These are phyloP conservation scores for Eupithecia abbreviata DNA, from an alignment of 2,888 invertebrate species.

Conservation along the genomic window DNA sequence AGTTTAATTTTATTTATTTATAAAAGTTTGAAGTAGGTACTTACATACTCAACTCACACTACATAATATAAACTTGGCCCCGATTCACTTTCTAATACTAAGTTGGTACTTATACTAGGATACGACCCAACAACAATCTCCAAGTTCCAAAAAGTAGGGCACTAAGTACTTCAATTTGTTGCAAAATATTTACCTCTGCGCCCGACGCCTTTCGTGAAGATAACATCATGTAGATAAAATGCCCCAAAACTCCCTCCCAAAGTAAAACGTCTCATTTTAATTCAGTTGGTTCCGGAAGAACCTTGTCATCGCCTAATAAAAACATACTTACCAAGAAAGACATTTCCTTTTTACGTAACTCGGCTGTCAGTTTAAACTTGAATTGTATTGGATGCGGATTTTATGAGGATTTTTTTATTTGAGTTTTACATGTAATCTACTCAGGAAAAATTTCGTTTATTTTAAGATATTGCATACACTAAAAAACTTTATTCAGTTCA, in stretches of 20 bases:
- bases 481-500: neutral
- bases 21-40: neutral
- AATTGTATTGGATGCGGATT: constrained; percentile 35
- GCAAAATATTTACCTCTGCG: neutral
- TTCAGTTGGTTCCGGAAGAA: constrained; percentile 42
- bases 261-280: constrained; percentile 44
- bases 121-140: neutral
- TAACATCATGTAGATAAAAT: constrained; percentile 25
- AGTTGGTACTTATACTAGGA: neutral
- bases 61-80: neutral
- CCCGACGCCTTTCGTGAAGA: constrained; percentile 10
- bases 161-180: constrained; percentile 10
- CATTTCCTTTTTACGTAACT: constrained; percentile 41
- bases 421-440: constrained; percentile 2
- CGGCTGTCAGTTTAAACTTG: constrained; percentile 35
- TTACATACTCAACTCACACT: neutral
- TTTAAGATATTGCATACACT: neutral
- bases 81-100: neutral
- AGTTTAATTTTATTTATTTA: neutral
- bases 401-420: constrained; percentile 23
- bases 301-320: constrained; percentile 45
- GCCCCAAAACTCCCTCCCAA: constrained; percentile 28
- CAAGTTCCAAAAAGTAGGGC: neutral
- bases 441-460: neutral
- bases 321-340: constrained; percentile 40